Conservation (phyloP, 2,113 vertebrate species). For the Grammomys dolichurus region DNA sequence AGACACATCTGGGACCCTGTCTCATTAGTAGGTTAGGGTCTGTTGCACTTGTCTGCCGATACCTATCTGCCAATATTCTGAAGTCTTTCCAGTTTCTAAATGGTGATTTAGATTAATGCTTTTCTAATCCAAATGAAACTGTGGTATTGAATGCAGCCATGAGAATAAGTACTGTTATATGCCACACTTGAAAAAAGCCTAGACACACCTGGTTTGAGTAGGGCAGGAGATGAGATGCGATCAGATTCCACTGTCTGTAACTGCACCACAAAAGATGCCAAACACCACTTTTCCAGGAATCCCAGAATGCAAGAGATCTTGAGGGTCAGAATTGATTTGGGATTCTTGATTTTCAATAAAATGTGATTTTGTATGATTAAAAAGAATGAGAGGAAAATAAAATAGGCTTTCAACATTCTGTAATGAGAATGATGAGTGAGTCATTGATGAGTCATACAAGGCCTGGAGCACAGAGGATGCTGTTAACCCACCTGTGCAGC, state of each 20-base stretch:
- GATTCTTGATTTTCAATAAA: constrained; percentile 4
- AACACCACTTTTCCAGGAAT: not conserved
- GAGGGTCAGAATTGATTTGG: not conserved
- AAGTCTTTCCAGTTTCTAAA: constrained; percentile 65
- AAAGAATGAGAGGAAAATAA: not conserved
- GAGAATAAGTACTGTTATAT: constrained; percentile 62
- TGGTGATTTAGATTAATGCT: constrained; percentile 79
- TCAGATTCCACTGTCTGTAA: not conserved
- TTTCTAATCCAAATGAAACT: constrained; percentile 78
- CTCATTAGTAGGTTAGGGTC: constrained; percentile 72
- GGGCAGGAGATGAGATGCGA: constrained; percentile 37
- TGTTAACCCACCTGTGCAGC: not conserved
- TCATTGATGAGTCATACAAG: not conserved
- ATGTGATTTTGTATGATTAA: constrained; percentile 26
- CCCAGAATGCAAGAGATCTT: not conserved
- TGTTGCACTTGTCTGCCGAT: constrained; percentile 61
- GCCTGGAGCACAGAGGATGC: not conserved
- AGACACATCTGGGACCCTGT: constrained; percentile 38
- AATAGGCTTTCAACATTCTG: not conserved
- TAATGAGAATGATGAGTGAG: not conserved
- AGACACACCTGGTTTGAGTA: constrained; percentile 55
- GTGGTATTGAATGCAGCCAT: constrained; percentile 69
- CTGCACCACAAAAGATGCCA: not conserved
- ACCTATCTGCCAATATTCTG: constrained; percentile 75
- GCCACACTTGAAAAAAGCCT: constrained; percentile 49